Conservation (phyloP, 2,888 invertebrate genomes). For the Agonopterix heracliana region DNA sequence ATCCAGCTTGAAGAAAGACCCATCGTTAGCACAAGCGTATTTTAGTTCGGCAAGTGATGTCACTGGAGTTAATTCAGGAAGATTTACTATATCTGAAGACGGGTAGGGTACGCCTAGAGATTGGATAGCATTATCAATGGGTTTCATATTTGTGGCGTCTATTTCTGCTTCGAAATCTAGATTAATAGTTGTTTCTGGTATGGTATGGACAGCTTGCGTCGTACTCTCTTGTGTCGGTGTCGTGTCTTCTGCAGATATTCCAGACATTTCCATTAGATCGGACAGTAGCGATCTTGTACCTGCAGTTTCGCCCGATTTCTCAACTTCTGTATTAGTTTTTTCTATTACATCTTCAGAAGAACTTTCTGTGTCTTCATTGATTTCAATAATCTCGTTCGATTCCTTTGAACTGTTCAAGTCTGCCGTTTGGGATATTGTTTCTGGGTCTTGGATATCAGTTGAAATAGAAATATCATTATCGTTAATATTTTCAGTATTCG, state of each 20-base stretch:
- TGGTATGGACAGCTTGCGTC: neutral
- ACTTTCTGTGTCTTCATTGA: neutral
- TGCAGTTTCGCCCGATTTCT: neutral
- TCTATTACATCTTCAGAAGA: neutral
- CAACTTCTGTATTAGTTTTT: neutral
- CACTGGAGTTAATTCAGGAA: slow-evolving; percentile 29
- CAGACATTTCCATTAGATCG: slow-evolving; percentile 70
- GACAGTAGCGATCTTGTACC: slow-evolving; percentile 50
- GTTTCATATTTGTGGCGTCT: neutral
- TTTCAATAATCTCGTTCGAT: neutral
- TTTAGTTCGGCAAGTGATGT: slow-evolving; percentile 47
- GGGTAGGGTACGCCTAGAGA: neutral
- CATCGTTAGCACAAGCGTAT: slow-evolving; percentile 40
- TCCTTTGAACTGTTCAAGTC: neutral
- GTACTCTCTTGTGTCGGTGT: slow-evolving; percentile 9
- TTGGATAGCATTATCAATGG: neutral
- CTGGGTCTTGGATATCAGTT: neutral
- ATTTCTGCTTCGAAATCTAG: neutral
- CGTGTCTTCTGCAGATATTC: slow-evolving; percentile 54
- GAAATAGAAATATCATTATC: too few species aligned
- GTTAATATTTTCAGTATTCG: too few species aligned
- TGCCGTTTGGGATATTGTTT: neutral
- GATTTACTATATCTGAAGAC: slow-evolving; percentile 1
- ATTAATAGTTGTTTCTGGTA: neutral
- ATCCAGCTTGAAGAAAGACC: slow-evolving; percentile 52